Conservation (phyloP, 2,797 vertebrate species). For the Hipposideros larvatus region DNA sequence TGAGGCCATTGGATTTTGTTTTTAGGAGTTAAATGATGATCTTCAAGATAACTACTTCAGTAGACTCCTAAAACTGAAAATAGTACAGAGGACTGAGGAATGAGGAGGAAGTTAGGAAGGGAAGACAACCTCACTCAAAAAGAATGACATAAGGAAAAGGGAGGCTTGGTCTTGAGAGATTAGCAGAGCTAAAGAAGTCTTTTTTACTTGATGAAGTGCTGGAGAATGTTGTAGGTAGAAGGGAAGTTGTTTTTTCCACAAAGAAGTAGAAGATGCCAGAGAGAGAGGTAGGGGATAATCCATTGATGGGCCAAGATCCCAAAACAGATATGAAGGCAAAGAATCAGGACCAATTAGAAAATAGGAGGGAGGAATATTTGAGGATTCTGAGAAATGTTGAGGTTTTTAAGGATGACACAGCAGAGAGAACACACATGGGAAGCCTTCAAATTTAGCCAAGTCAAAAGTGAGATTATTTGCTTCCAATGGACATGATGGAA, state of each 20-base stretch:
- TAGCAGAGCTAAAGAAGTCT: not conserved
- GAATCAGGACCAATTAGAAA: not conserved
- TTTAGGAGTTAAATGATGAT: not conserved
- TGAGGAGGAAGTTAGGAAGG: not conserved
- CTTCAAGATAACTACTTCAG: not conserved
- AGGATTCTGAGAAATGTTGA: not conserved
- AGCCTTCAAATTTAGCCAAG: not conserved
- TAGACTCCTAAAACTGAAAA: not conserved
- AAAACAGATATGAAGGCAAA: slow-evolving; percentile 36
- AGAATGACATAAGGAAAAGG: not conserved
- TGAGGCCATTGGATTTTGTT: not conserved
- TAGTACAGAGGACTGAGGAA: not conserved
- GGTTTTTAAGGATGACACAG: not conserved
- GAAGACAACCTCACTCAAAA: not conserved
- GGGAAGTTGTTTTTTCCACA: not conserved
- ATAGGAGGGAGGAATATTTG: not conserved
- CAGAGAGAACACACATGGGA: not conserved
- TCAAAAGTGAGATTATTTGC: not conserved
- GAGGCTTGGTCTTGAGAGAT: not conserved
- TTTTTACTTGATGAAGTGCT: not conserved
- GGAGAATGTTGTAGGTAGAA: not conserved
- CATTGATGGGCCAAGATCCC: not conserved
- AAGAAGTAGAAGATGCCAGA: not conserved
- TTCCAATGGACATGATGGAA: not conserved
- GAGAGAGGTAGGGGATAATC: not conserved